phyloP scores from a whole-genome alignment of 2,797 vertebrate species.

The Muscicapa striata region DNA sequence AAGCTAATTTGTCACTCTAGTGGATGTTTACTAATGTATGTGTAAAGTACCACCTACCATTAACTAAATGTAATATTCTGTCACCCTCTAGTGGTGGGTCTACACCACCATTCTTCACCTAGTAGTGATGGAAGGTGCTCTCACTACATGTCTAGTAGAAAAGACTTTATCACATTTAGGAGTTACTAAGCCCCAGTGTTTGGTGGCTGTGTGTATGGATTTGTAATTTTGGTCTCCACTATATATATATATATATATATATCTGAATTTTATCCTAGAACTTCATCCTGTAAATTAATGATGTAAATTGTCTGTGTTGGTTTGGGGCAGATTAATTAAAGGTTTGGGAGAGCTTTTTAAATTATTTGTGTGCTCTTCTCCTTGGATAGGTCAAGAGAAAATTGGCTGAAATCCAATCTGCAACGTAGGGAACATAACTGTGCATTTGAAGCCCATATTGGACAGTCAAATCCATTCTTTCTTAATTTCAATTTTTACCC shows the following conservation, averaged over 20 bases:
- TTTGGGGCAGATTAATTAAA: background rate
- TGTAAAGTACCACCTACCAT: background rate
- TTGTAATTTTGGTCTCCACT: background rate
- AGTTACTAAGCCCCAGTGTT: background rate
- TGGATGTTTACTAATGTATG: accelerated
- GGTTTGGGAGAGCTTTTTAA: background rate
- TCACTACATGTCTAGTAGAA: background rate
- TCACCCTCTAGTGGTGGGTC: conserved; percentile 58
- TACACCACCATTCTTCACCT: background rate
- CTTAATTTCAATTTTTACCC: background rate
- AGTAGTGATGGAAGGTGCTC: background rate
- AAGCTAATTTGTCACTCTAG: background rate
- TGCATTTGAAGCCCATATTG: background rate
- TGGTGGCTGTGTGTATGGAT: background rate
- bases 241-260: no score
- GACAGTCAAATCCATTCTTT: background rate
- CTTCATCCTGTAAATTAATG: background rate
- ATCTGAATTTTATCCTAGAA: background rate
- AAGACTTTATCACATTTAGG: background rate
- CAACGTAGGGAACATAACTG: background rate
- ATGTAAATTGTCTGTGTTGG: background rate
- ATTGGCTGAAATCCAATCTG: background rate
- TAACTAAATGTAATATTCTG: conserved; percentile 29
- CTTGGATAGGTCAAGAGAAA: background rate
- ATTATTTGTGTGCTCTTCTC: background rate